Base-by-base conservation (phyloP, 1,140 invertebrate genomes). In the Odontomachus brunneus region DNA sequence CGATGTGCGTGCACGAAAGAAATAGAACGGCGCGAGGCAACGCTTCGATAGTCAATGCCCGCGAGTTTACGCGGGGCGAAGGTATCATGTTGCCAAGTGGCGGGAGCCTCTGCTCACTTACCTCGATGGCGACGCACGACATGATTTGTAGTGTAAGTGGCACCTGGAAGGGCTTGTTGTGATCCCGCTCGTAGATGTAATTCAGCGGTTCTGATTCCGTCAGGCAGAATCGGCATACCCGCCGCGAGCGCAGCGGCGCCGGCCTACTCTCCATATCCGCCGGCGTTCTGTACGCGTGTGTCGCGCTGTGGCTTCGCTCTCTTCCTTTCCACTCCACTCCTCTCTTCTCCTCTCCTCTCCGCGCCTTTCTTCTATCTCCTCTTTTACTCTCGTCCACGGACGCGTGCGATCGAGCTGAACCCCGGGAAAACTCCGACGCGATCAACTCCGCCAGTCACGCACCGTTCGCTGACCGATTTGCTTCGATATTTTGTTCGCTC, bases 61-160 rank as follows among this genome's bases (percentile, higher is more conserved):
- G 57, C 4, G 33, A 1, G 1, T 2, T 9, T 2, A 24, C 38
- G 44, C 19, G 49, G 44, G 55, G 62, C 33, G 75, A 60, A 59
- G 49, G 49, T 63, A 49, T 55, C 22, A 19, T 33, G 49, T 51
- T 38, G 49, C 51, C 24, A 44, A 65, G 29, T 24, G 62, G 57
- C 53, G 72, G 55, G 57, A 44, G 38, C 9, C 38, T 44, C 9
- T 11, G 15, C 78, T 71, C 86, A 86, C 88, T 94, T 95, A 97
- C 96, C 96, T 97, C 97, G 78, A 97, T 96, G 60, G 96, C 95
- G 82, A 96, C 95, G 89, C 96, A 97, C 49, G 96, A 96, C 95
- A 97, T 96, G 89, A 97, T 96, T 93, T 97, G 96, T 86, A 97
- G 90, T 55, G 95, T 94, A 86, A 97, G 93, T 83, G 96, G 95